Conservation (phyloP, 2,113 vertebrate genomes). For the Herpailurus yagouaroundi region DNA sequence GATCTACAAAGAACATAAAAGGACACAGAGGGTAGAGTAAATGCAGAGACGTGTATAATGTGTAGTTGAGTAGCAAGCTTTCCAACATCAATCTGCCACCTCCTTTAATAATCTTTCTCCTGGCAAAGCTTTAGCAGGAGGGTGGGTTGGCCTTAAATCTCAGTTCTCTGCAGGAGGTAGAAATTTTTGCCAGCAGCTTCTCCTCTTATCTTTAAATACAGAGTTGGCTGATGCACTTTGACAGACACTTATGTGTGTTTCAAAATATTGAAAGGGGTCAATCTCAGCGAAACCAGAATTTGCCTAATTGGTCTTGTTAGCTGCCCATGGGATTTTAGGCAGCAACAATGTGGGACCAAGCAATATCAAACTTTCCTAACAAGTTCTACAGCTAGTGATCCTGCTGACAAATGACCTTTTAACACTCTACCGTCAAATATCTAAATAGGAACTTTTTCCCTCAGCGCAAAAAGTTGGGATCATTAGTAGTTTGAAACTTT, state of each 20-base stretch:
- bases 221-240: constrained; percentile 11
- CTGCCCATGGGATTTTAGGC: neutral
- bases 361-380: neutral
- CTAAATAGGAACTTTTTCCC: neutral
- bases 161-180: neutral
- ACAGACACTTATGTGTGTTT: constrained; percentile 24
- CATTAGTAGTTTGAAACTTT: constrained; percentile 48
- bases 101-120: constrained; percentile 29
- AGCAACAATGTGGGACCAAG: neutral
- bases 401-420: constrained; percentile 63
- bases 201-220: constrained; percentile 24
- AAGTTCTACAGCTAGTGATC: constrained; percentile 37
- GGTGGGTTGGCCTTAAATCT: neutral
- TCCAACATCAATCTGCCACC: neutral
- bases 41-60: neutral
- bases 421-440: neutral
- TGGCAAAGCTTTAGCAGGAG: neutral
- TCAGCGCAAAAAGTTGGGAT: neutral
- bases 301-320: constrained; percentile 41
- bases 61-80: neutral
- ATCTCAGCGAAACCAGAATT: constrained; percentile 45
- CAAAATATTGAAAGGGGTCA: constrained; percentile 43
- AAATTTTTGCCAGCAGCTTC: neutral
- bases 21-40: neutral
- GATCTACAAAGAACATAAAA: neutral